A percentile compares a stretch with the other conserved stretches of the same genome.
Evolutionary conservation across 2,113 vertebrate genomes (phyloP).

Genomic region (Colossoma macropomum): DNA sequence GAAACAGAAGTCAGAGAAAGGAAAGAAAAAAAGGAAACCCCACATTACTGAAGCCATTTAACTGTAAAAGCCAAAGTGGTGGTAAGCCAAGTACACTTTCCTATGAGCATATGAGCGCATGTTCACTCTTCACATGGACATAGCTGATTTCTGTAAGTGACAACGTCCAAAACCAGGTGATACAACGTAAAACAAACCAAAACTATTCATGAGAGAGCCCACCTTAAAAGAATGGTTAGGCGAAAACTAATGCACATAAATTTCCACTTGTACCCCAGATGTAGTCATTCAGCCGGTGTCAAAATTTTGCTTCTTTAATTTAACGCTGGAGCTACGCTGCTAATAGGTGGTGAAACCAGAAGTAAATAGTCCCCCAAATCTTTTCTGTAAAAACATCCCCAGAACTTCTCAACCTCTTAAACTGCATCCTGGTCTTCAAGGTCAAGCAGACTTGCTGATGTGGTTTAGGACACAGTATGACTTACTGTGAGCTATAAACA

Average conservation of each 20-base stretch:
- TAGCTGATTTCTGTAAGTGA: background rate
- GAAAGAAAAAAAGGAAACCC: constrained; percentile 10
- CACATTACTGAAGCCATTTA: constrained; percentile 17
- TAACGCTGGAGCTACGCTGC: background rate
- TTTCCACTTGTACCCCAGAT: background rate
- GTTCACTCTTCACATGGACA: background rate
- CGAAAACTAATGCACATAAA: background rate
- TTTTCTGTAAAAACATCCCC: too few relatives aligned
- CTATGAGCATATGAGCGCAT: background rate
- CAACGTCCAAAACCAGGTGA: constrained; percentile 16
- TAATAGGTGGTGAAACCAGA: too few relatives aligned
- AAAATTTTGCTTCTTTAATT: too few relatives aligned
- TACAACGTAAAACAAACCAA: constrained; percentile 55
- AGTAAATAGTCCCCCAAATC: too few relatives aligned
- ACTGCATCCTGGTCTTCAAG: too few relatives aligned
- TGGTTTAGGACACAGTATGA: too few relatives aligned
- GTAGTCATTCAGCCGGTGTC: background rate
- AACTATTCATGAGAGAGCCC: constrained; percentile 57
- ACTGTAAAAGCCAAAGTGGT: constrained; percentile 38
- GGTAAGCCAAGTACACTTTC: constrained; percentile 19
- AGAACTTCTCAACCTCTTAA: too few relatives aligned
- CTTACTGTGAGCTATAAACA: too few relatives aligned
- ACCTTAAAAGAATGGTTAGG: background rate
- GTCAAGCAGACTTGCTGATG: too few relatives aligned
- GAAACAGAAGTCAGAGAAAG: background rate